Evolutionary conservation across 2,888 invertebrate species (phyloP), one percentile per base, ranked within the genome.

Genomic region (Allygus modestus): DNA sequence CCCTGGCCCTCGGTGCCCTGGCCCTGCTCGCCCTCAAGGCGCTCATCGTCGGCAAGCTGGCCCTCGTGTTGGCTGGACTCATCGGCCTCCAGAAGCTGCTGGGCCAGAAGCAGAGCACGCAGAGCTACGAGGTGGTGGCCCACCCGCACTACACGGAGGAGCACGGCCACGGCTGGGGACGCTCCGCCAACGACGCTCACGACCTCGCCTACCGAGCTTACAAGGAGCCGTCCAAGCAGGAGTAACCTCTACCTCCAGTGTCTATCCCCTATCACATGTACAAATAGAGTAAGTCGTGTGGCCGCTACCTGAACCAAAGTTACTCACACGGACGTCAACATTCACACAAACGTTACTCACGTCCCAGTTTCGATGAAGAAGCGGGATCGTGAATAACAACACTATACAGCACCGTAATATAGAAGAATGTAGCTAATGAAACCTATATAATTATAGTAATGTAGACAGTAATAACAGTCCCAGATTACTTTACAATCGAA

Each of bases 1-100:
- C 96, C 41, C 91, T 97, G 87, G 94, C 95, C 88, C 93, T 97
- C 84, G 97, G 95, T 87, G 93, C 92, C 88, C 93, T 97, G 88
- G 96, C 96, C 83, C 92, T 97, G 86, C 92, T 96, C 71, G 96
- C 96, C 61, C 93, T 97, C 92, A 97, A 97, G 92, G 97, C 97
- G 86, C 92, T 97, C 87, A 91, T 96, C 89, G 93, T 97, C 88
- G 96, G 96, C 88, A 97, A 97, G 92, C 94, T 97, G 86, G 96
- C 97, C 2, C 92, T 97, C 28, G 92, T 96, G 83, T 93, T 97
- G 86, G 94, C 96, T 81, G 94, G 93, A 85, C 92, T 96, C 85
- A 93, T 97, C 85, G 96, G 95, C 0, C 91, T 97, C 82, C 96
- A 96, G 92, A 97, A 97, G 89, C 92, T 97, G 4, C 91, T 96